Evolutionary conservation across 2,113 vertebrate genomes (phyloP), one percentile per base, ranked within the genome.

Genomic region (Panthera leo): DNA sequence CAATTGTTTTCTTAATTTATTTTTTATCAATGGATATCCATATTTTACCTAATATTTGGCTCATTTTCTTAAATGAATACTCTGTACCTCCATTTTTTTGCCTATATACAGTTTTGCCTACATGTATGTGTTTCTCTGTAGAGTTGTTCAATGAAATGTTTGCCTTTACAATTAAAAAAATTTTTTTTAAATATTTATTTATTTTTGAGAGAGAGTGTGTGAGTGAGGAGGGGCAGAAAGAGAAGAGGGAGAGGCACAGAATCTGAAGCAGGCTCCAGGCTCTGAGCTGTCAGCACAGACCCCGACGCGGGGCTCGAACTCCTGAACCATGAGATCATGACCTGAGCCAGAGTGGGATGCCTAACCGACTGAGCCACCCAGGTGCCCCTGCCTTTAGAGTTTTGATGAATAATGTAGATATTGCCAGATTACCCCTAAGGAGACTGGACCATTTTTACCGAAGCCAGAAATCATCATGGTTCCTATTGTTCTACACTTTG

Each of bases 21-120:
- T 91, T 91, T 73, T 25, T 94, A 53, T 68, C 31, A 88, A 1
- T 45, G 65, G 27, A 63, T 14, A 82, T 55, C n/a, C 14, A n/a
- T 5, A 27, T 91, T 95, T 78, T 95, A 73, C 25, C 65, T 48
- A 86, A 29, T 82, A 63, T 88, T 82, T 92, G 45, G 31, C 82
- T 75, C 83, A 87, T n/a, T 84, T 68, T 84, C 39, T 19, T n/a
- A 61, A 91, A 67, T 71, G 15, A 96, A 48, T 91, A 29, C 5
- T 16, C n/a, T 84, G 13, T 61, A 68, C 29, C 78, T 84, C 25
- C 12, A 65, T 92, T 97, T 61, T 61, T 89, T 92, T 95, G 34
- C 61, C 51, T 48, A 53, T 21, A 63, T 70, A 27, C 42, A 53
- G 42, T 61, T 89, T 92, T 95, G 34, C 61, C 58, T 48, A 53